Conservation (phyloP, 2,888 invertebrate species). For the Xestia sexstrigata region DNA sequence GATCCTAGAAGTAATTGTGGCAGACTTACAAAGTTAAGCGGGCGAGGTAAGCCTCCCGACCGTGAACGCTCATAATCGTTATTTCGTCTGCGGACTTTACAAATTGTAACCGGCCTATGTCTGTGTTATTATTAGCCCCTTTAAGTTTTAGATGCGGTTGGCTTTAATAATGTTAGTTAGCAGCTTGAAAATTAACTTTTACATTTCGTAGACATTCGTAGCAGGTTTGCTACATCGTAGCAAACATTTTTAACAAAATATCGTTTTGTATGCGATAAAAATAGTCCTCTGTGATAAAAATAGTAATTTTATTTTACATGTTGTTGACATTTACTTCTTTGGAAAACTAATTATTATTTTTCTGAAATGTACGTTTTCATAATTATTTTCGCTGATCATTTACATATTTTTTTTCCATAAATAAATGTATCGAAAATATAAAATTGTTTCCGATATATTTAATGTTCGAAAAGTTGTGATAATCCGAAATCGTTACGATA, state of each 20-base stretch:
- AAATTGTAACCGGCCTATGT: conserved; percentile 81
- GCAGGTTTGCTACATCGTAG: conserved; percentile 34
- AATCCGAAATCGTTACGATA: conserved; percentile 55
- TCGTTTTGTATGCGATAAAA: background rate
- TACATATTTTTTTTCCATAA: background rate
- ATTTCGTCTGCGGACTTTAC: conserved; percentile 90
- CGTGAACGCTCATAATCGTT: conserved; percentile 86
- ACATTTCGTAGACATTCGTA: conserved; percentile 52
- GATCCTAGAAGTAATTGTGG: conserved; percentile 86
- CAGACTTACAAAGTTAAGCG: conserved; percentile 89
- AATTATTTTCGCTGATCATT: background rate
- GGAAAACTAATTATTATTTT: background rate
- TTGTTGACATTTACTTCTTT: background rate
- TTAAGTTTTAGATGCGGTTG: conserved; percentile 59
- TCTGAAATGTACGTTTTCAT: background rate
- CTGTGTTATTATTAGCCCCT: conserved; percentile 70
- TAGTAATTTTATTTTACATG: background rate
- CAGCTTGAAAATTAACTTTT: conserved; percentile 30
- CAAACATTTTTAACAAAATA: conserved; percentile 14
- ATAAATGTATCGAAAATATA: background rate
- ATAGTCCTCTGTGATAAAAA: background rate
- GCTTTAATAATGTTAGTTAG: conserved; percentile 48
- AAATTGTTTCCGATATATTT: conserved; percentile 2
- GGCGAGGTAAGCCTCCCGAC: conserved; percentile 83
- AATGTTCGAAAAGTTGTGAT: conserved; percentile 30